phyloP scores from a whole-genome alignment of 2,113 vertebrate species.

The Vidua macroura region DNA sequence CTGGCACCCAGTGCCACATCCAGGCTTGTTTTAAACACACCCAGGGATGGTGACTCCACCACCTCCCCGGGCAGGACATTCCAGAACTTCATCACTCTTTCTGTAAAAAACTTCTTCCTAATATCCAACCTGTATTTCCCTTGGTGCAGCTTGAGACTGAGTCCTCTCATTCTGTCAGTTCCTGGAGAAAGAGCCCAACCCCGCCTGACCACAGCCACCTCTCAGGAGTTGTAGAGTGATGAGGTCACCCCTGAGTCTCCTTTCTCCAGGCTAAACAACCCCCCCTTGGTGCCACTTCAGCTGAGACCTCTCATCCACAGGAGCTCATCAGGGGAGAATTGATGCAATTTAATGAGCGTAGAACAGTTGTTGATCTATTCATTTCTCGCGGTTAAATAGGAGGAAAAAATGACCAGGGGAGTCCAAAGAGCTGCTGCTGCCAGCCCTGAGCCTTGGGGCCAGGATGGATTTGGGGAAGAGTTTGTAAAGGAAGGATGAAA shows the following conservation, averaged over 20 bases:
- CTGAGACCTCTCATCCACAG: neutral
- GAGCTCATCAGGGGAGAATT: neutral
- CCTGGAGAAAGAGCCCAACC: neutral
- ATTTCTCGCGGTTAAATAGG: rapidly evolving
- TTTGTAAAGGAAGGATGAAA: neutral
- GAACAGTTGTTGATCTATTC: rapidly evolving
- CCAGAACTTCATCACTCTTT: neutral
- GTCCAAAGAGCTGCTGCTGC: too few relatives aligned
- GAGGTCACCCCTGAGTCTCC: rapidly evolving
- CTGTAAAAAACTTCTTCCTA: neutral
- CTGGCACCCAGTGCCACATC: neutral
- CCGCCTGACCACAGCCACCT: neutral
- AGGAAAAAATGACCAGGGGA: neutral
- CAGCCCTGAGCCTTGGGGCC: neutral
- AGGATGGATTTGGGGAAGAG: neutral
- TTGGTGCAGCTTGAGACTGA: neutral
- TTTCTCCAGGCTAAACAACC: neutral
- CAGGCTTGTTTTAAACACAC: neutral
- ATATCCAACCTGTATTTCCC: neutral
- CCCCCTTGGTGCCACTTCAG: neutral
- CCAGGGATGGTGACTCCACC: neutral
- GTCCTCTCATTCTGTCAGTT: neutral
- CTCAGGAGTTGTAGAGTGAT: neutral
- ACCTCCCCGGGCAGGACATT: neutral
- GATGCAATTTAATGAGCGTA: neutral